Evolutionary conservation across 2,797 vertebrate genomes (phyloP), one percentile per base, ranked within the genome.

Genomic region (Artibeus jamaicensis): DNA sequence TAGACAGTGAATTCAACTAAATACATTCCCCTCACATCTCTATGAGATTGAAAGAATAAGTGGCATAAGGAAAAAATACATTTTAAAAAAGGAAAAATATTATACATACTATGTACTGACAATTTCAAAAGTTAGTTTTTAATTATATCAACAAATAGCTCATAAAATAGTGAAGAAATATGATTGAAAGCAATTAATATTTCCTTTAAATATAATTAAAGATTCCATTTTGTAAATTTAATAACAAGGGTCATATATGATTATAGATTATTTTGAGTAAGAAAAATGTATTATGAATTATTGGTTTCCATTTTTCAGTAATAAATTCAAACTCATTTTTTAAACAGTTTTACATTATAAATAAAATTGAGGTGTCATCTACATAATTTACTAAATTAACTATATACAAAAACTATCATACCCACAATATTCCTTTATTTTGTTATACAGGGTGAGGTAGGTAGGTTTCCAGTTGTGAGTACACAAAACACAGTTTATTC

Each of bases 261-360:
- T 59, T 85, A 0, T 82, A 89, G 39, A 78, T 46, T 92, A 57
- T 92, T 94, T 94, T 90, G 21, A 85, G 48, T 70, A 22, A 89
- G 10, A 92, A 73, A 88, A 71, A 50, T n/a, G 4, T 74, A 48
- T 74, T 90, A 77, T 29, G 1, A 84, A 77, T 34, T 11, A 89
- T 91, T 73, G 48, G n/a, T 86, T 93, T 88, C n/a, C 82, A 53
- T 83, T 94, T 34, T 65, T 79, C 42, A 86, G 7, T 10, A 68
- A 24, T 70, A 89, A 88, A 77, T 78, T 73, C 44, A 86, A 78
- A 11, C 11, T 68, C 12, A 81, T 53, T 93, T 93, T 70, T 77
- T 85, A 74, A 88, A 79, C 15, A 57, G 34, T 34, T 53, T 77
- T 77, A 53, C 21, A 42, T 74, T 84, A 53, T 79, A 96, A 81